These are phyloP conservation scores for Pseudopodoces humilis DNA, from an alignment of 2,113 vertebrate species.

Conservation along the genomic window DNA sequence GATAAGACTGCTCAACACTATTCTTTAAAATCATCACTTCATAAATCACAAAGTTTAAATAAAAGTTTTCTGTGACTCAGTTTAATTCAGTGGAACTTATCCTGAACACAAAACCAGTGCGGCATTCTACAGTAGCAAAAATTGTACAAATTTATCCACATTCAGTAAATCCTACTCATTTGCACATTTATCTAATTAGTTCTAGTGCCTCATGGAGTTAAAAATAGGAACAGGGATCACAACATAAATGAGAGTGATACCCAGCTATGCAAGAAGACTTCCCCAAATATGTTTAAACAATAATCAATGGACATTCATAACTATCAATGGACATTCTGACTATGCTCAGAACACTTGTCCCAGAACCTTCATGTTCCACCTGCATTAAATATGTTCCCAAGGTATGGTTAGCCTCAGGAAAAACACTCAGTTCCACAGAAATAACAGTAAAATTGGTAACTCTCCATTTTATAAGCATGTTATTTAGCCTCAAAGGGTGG, in stretches of 20 bases:
- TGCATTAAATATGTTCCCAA: background rate
- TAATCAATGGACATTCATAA: background rate
- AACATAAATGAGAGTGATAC: background rate
- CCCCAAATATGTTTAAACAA: background rate
- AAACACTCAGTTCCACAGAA: background rate
- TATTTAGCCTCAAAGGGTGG: background rate
- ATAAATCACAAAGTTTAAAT: background rate
- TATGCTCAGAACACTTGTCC: background rate
- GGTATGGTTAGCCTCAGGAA: background rate
- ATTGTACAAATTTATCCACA: background rate
- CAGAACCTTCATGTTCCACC: background rate
- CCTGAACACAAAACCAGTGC: background rate
- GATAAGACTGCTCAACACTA: background rate
- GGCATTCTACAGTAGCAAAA: background rate
- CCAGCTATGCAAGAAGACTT: background rate
- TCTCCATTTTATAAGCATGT: background rate
- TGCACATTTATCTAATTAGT: background rate
- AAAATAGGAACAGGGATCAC: background rate
- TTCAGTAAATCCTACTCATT: background rate
- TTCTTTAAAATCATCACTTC: background rate
- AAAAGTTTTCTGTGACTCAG: background rate
- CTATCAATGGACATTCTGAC: background rate
- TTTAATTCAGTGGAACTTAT: background rate
- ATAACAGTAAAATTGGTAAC: background rate
- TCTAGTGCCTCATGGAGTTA: background rate